phyloP scores from a whole-genome alignment of 2,888 invertebrate species.

The Troglohyphantes excavatus region DNA sequence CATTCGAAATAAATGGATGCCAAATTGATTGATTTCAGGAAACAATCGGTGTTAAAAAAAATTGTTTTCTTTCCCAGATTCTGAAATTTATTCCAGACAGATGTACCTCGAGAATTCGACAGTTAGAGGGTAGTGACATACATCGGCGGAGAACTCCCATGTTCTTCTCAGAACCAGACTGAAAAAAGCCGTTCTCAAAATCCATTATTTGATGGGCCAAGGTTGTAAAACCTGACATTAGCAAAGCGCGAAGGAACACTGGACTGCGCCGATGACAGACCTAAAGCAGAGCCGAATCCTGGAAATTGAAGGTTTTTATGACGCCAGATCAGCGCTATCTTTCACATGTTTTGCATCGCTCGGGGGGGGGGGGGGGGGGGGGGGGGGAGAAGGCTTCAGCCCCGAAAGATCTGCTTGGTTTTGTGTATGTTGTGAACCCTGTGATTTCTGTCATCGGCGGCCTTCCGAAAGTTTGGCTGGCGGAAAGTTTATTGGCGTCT shows the following conservation, averaged over 20 bases:
- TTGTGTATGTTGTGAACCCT: constrained; percentile 56
- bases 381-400: constrained; percentile 19
- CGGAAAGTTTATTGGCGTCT: constrained; percentile 50
- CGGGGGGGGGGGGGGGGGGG: background rate
- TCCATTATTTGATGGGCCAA: background rate
- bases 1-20: no score
- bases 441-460: constrained; percentile 16
- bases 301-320: constrained; percentile 57
- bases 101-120: background rate
- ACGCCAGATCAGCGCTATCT: constrained; percentile 36
- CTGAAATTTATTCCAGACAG: no score
- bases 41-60: no score
- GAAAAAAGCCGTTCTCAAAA: constrained; percentile 3
- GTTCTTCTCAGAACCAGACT: background rate
- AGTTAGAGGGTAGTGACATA: background rate
- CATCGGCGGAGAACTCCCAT: background rate
- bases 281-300: constrained; percentile 31
- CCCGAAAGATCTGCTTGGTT: constrained; percentile 31
- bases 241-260: constrained; percentile 53
- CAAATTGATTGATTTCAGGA: no score
- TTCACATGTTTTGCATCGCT: constrained; percentile 43
- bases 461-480: background rate
- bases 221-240: constrained; percentile 58
- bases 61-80: no score
- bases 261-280: constrained; percentile 58